Evolutionary conservation across 1,140 invertebrate species (phyloP).

Genomic region (Drepana arcuata): DNA sequence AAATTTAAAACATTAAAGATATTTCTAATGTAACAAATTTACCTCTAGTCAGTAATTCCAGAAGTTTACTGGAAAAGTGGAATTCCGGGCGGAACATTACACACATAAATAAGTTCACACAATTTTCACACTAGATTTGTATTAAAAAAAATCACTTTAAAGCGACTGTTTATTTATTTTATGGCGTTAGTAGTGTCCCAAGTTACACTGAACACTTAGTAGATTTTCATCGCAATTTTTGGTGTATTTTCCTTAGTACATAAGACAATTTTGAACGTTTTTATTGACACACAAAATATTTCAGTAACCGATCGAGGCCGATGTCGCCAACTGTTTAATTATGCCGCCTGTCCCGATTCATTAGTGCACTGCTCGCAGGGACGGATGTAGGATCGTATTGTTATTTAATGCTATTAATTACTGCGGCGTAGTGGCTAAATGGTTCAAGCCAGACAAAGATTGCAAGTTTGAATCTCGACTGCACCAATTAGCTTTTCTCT

Average conservation of each 20-base stretch:
- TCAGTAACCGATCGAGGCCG: constrained; percentile 31
- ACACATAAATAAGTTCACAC: constrained; percentile 11
- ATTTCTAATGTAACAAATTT: too few relatives aligned
- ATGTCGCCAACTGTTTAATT: constrained; percentile 65
- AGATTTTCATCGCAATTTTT: not conserved
- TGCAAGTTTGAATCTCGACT: too few relatives aligned
- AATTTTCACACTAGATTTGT: not conserved
- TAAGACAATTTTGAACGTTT: not conserved
- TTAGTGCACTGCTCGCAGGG: constrained; percentile 58
- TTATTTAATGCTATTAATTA: too few relatives aligned
- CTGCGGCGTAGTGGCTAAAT: too few relatives aligned
- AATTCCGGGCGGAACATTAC: constrained; percentile 51
- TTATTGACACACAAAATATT: constrained; percentile 19
- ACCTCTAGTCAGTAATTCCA: constrained; percentile 60
- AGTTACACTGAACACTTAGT: not conserved
- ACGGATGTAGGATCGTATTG: constrained; percentile 12
- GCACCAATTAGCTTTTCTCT: too few relatives aligned
- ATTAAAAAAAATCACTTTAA: too few relatives aligned
- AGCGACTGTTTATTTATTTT: too few relatives aligned
- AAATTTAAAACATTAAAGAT: too few relatives aligned
- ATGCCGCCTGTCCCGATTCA: constrained; percentile 60
- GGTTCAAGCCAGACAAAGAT: too few relatives aligned
- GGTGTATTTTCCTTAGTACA: not conserved
- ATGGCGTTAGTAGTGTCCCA: too few relatives aligned
- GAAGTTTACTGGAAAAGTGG: constrained; percentile 60